phyloP scores from a whole-genome alignment of 2,113 vertebrate genomes.

The Ginglymostoma cirratum region DNA sequence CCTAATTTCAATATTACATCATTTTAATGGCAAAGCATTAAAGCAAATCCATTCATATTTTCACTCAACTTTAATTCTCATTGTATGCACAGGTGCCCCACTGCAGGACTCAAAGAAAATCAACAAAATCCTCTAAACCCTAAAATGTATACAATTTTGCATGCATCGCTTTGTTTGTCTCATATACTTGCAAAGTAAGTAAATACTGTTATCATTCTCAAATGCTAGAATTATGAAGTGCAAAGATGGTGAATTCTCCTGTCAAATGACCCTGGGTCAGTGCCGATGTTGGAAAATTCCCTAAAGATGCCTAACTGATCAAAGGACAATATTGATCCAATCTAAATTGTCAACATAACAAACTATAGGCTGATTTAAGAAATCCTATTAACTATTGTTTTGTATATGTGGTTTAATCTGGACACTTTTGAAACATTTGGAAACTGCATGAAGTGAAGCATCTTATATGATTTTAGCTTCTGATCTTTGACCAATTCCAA shows the following conservation, averaged over 20 bases:
- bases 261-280: conserved; percentile 54
- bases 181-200: background rate
- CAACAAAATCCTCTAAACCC: background rate
- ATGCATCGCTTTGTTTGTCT: background rate
- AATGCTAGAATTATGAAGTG: background rate
- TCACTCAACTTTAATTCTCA: background rate
- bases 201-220: background rate
- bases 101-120: background rate
- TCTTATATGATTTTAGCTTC: background rate
- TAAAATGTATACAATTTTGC: background rate
- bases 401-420: background rate
- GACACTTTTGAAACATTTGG: background rate
- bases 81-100: background rate
- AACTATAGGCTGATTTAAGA: background rate
- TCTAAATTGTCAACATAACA: conserved; percentile 44
- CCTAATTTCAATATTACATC: background rate
- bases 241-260: conserved; percentile 20
- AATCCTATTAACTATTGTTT: background rate
- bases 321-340: conserved; percentile 53
- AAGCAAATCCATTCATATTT: background rate
- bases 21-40: background rate
- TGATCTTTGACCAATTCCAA: background rate
- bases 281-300: conserved; percentile 56
- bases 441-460: background rate
- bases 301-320: conserved; percentile 52